phyloP scores from a whole-genome alignment of 2,113 vertebrate genomes.

The Hassar affinis region DNA sequence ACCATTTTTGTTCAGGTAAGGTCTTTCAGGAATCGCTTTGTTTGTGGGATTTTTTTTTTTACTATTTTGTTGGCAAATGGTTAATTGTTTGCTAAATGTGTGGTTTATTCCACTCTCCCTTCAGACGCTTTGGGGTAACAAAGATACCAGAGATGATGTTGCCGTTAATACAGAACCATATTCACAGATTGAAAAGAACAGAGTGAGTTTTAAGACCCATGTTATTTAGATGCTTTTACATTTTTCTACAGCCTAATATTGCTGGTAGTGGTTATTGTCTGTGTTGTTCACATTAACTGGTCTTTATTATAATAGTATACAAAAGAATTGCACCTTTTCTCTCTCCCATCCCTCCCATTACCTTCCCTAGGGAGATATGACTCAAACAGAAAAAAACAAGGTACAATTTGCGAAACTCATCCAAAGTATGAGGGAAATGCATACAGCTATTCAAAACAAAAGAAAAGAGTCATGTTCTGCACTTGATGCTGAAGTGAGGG shows the following conservation, averaged over 20 bases:
- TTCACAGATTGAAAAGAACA: slow-evolving; percentile 75
- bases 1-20: slow-evolving; percentile 62
- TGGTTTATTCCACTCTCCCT: neutral
- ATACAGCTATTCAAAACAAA: slow-evolving; percentile 55
- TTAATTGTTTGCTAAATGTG: neutral
- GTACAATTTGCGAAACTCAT: slow-evolving; percentile 69
- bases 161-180: slow-evolving; percentile 83
- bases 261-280: neutral
- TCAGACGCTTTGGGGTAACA: slow-evolving; percentile 69
- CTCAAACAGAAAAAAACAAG: slow-evolving; percentile 73
- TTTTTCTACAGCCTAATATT: neutral
- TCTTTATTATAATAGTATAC: neutral
- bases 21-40: neutral
- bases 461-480: slow-evolving; percentile 56
- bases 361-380: slow-evolving; percentile 78
- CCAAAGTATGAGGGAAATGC: slow-evolving; percentile 56
- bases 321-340: no score
- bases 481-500: slow-evolving; percentile 70
- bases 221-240: neutral
- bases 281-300: neutral
- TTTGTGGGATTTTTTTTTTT: neutral
- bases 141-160: slow-evolving; percentile 59
- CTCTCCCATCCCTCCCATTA: neutral
- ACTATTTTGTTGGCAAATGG: neutral
- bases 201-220: slow-evolving; percentile 71